phyloP scores from a whole-genome alignment of 2,888 invertebrate species.

The Lutraria lutraria region DNA sequence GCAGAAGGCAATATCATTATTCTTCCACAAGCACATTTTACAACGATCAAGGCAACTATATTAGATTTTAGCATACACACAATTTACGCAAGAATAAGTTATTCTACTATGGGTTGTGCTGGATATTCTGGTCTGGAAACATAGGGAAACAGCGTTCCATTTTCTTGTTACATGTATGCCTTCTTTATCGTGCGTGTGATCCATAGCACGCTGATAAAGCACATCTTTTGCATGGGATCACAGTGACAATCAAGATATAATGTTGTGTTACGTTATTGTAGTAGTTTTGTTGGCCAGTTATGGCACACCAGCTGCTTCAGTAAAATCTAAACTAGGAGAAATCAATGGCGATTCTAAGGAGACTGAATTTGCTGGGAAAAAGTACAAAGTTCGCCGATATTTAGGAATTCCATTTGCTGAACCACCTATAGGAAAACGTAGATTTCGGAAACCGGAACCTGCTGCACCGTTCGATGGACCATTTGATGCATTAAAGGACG shows the following conservation, averaged over 20 bases:
- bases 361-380: neutral
- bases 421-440: conserved; percentile 18
- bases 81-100: neutral
- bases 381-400: conserved; percentile 1
- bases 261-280: no score
- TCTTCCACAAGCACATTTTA: neutral
- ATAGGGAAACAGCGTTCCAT: neutral
- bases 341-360: conserved; percentile 21
- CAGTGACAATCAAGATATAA: neutral
- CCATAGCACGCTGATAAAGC: neutral
- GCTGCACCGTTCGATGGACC: neutral
- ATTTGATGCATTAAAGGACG: neutral
- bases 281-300: neutral
- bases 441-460: conserved; percentile 22
- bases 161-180: neutral
- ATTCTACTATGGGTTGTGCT: neutral
- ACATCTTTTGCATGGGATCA: neutral
- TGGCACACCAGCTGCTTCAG: neutral
- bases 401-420: conserved; percentile 31
- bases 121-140: neutral
- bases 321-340: conserved; percentile 4
- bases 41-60: neutral
- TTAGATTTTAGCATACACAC: neutral
- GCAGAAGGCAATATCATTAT: neutral
- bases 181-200: neutral